Conservation (phyloP, 1,140 invertebrate genomes). For the Colletes latitarsis region DNA sequence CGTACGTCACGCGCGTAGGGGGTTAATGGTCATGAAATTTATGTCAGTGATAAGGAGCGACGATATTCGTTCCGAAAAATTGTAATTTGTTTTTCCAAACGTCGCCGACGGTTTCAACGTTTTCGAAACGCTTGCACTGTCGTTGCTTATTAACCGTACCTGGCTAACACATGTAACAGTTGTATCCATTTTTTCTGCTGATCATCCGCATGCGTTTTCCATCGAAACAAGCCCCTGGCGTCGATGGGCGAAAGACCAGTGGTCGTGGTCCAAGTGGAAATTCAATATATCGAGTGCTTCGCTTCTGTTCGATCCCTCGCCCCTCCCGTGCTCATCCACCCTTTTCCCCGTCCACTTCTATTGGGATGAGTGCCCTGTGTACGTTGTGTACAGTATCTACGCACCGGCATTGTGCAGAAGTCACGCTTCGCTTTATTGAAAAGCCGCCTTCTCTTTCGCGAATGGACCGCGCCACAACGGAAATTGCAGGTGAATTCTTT, state of each 20-base stretch:
- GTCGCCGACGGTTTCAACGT: not conserved
- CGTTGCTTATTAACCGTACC: constrained; percentile 17
- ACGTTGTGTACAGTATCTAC: constrained; percentile 40
- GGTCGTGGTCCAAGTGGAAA: constrained; percentile 49
- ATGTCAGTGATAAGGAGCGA: not conserved
- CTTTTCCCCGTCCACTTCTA: constrained; percentile 15
- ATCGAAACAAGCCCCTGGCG: constrained; percentile 14
- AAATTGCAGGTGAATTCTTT: constrained; percentile 67
- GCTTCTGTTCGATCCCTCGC: constrained; percentile 5
- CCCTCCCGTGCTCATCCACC: not conserved
- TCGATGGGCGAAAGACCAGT: constrained; percentile 27
- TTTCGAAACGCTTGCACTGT: not conserved
- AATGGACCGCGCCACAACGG: constrained; percentile 36
- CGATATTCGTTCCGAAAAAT: not conserved
- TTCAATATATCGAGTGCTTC: constrained; percentile 55
- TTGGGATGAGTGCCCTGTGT: constrained; percentile 41
- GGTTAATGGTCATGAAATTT: not conserved
- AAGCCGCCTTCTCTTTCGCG: constrained; percentile 51
- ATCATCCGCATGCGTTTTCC: constrained; percentile 14
- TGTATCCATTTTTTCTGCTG: constrained; percentile 15
- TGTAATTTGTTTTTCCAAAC: not conserved
- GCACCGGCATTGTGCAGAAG: constrained; percentile 42
- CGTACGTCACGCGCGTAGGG: not conserved
- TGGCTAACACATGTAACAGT: constrained; percentile 2
- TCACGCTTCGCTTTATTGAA: constrained; percentile 63